These are phyloP conservation scores for Fragum sueziense DNA, from an alignment of 2,888 invertebrate species.

Conservation along the genomic window DNA sequence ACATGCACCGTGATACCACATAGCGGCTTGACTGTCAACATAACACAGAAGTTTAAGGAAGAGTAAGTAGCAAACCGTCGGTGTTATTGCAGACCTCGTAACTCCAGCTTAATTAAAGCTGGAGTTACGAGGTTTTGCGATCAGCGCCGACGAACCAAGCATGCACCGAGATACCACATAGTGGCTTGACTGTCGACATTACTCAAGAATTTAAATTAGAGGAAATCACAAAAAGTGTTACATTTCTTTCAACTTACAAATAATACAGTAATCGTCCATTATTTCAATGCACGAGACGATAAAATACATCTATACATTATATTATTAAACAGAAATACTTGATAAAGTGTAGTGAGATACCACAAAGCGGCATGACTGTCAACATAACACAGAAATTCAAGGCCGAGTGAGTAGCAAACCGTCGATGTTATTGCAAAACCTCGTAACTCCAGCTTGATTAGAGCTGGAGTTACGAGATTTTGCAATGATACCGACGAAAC, in stretches of 20 bases:
- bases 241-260: too few species aligned
- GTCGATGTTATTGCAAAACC: too few species aligned
- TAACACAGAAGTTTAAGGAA: not conserved
- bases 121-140: too few species aligned
- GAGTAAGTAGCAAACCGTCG: too few species aligned
- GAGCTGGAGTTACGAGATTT: too few species aligned
- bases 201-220: not conserved
- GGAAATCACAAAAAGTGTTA: too few species aligned
- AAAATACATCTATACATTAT: not conserved
- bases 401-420: not conserved
- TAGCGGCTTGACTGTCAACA: not conserved
- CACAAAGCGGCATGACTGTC: not conserved
- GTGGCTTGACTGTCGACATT: not conserved
- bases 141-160: too few species aligned
- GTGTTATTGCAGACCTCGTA: too few species aligned
- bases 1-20: not conserved
- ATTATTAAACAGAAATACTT: not conserved
- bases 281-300: not conserved
- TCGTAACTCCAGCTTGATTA: too few species aligned
- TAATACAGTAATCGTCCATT: too few species aligned
- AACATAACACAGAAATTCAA: not conserved
- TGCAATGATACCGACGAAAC: too few species aligned
- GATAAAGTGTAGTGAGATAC: not conserved
- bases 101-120: too few species aligned
- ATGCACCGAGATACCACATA: not conserved